Conservation (phyloP, 2,113 vertebrate genomes). For the Paracanthobrama guichenoti region DNA sequence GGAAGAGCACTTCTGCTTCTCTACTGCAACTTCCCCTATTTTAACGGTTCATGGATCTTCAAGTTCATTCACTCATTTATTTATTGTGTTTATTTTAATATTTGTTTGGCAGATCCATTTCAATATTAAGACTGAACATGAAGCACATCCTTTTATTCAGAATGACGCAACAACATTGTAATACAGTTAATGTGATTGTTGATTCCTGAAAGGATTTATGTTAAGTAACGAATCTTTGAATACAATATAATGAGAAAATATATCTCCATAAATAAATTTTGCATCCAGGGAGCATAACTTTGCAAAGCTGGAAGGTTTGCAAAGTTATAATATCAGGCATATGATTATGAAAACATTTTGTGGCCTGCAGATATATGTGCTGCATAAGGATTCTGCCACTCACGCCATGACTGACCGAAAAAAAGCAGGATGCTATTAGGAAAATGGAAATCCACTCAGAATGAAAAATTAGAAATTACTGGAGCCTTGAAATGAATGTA, state of each 20-base stretch:
- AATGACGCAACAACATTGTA: slow-evolving; percentile 51
- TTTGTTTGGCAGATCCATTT: slow-evolving; percentile 3
- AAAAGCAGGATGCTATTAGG: slow-evolving; percentile 34
- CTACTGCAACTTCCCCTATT: neutral
- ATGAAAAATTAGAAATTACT: slow-evolving; percentile 52
- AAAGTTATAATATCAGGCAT: slow-evolving; percentile 42
- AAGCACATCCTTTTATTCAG: slow-evolving; percentile 23
- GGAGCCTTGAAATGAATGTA: slow-evolving; percentile 52
- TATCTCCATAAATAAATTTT: slow-evolving; percentile 18
- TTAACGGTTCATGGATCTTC: neutral
- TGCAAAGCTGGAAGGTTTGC: neutral
- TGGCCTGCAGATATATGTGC: slow-evolving; percentile 1
- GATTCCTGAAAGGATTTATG: neutral
- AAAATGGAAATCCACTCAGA: slow-evolving; percentile 41
- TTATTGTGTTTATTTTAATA: neutral
- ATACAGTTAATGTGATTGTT: slow-evolving; percentile 25
- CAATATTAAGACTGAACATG: slow-evolving; percentile 29
- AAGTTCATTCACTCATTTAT: slow-evolving; percentile 1
- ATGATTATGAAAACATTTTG: slow-evolving; percentile 18
- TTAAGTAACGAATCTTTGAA: slow-evolving; percentile 17
- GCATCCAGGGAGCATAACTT: slow-evolving; percentile 20
- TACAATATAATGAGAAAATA: neutral
- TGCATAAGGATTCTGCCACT: slow-evolving; percentile 33
- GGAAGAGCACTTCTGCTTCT: neutral
- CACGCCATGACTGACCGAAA: neutral